These are phyloP conservation scores for Palloptera scutellata DNA, from an alignment of 2,888 invertebrate species.

Conservation along the genomic window DNA sequence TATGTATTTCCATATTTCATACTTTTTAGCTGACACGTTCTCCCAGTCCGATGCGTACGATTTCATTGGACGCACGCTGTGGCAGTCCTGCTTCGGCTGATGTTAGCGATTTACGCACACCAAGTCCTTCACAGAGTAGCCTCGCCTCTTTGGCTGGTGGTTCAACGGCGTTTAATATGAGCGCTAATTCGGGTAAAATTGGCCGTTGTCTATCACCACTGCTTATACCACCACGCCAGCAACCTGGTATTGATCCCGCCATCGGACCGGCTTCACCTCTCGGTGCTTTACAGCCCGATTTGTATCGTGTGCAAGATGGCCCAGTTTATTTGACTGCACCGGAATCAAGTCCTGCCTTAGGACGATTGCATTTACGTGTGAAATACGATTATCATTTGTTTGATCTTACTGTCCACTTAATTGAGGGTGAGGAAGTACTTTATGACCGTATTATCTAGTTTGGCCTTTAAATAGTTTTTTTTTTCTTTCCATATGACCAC, in stretches of 20 bases:
- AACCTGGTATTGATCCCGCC: constrained; percentile 58
- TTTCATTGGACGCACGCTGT: constrained; percentile 78
- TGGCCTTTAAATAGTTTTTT: neutral
- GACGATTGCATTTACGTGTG: constrained; percentile 82
- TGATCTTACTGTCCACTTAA: constrained; percentile 88
- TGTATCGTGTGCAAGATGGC: constrained; percentile 83
- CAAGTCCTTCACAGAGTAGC: constrained; percentile 77
- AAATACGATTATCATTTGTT: constrained; percentile 91
- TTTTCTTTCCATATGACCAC: constrained; percentile 45
- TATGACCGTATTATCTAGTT: no score
- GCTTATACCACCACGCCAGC: constrained; percentile 76
- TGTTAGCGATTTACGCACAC: constrained; percentile 66
- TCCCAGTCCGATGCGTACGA: constrained; percentile 80
- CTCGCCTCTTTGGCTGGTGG: constrained; percentile 70
- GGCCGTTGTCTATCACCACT: constrained; percentile 78
- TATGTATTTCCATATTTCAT: constrained; percentile 3
- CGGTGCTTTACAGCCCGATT: constrained; percentile 86
- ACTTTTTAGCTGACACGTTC: constrained; percentile 68
- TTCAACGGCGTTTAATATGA: constrained; percentile 47
- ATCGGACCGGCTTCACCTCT: constrained; percentile 69
- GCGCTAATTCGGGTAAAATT: constrained; percentile 55
- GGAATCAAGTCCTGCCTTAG: constrained; percentile 75
- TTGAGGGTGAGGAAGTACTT: constrained; percentile 74
- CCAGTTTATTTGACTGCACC: constrained; percentile 75
- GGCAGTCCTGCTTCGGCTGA: constrained; percentile 67